Conservation (phyloP, 2,888 invertebrate species). For the Sacculina carcini region DNA sequence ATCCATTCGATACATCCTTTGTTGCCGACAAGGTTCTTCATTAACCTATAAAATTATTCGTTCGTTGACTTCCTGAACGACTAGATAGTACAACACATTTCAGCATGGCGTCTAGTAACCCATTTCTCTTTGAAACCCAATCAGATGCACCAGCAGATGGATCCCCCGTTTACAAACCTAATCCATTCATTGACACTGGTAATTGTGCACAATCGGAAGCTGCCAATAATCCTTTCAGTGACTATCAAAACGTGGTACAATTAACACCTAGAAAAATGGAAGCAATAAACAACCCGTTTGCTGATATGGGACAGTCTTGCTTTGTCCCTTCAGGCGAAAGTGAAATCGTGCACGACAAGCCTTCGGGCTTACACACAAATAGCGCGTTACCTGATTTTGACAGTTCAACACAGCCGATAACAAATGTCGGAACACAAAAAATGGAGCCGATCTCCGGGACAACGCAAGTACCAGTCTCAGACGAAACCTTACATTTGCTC, state of each 20-base stretch:
- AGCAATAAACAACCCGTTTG: constrained; percentile 8
- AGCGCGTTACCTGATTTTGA: no score
- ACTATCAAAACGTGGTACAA: background rate
- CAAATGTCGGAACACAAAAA: background rate
- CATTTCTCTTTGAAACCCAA: no score
- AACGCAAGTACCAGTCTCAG: background rate
- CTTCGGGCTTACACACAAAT: no score
- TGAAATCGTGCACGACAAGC: background rate
- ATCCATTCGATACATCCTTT: constrained; percentile 40
- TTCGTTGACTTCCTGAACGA: constrained; percentile 23
- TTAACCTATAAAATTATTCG: constrained; percentile 29
- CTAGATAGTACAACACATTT: background rate
- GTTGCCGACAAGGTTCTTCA: constrained; percentile 23
- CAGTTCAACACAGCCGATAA: no score
- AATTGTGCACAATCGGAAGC: background rate
- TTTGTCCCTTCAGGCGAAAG: background rate
- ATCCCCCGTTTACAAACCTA: no score
- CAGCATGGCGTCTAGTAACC: constrained; percentile 18
- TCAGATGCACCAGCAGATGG: no score
- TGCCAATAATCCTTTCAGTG: constrained; percentile 9
- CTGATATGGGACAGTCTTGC: constrained; percentile 2
- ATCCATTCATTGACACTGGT: constrained; percentile 10
- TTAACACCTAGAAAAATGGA: no score
- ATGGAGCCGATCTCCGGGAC: background rate
- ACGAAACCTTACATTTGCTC: background rate